Base-by-base conservation (phyloP, 2,797 vertebrate species). In the Poecilia wingei region DNA sequence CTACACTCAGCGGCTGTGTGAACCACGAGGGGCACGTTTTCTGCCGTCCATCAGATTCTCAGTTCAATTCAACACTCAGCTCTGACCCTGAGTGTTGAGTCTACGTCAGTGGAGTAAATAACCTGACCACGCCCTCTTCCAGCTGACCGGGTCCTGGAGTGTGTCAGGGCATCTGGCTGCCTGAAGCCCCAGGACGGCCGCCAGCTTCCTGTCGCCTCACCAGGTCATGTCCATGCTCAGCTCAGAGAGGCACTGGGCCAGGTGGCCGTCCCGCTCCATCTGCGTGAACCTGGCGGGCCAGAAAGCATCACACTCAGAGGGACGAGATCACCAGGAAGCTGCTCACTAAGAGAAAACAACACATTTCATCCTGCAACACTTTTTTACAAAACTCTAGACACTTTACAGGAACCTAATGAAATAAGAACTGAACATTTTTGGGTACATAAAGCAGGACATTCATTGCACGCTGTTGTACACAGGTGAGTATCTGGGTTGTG, bases 191-290 rank as follows among this genome's bases (percentile, higher is more conserved):
- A 82, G 85, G 87, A 75, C 55, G 0, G 71, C 73, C 4, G 83
- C 84, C 78, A 71, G 77, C 46, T 6, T 78, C 69, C 55, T 13
- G 74, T 75, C 49, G 0, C 8, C 80, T 97, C 93, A 99, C 98
- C 98, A 98, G 43, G 68, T 78, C 68, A 97, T 49, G n/a, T 99
- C 97, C 12, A 95, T 95, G 0, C 95, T 92, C 36, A 97, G 96
- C 79, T 97, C 97, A 0, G 97, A 97, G 93, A 99, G 90, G 93
- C 98, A 98, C 91, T 95, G 95, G 22, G 97, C 97, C 3, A 99
- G 96, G 91, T 99, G 98, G 75, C 94, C 75, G 41, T 98, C 97
- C 0, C 96, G 85, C 59, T 98, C 97, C 95, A 97, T 83, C 90
- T 96, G 96, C 2, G 95, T 94, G 85, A 96, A 94, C 76, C 98